A percentile compares a stretch with the other conserved stretches of the same genome.
phyloP scores from a whole-genome alignment of 2,888 invertebrate genomes.

The Coenonympha arcania region DNA sequence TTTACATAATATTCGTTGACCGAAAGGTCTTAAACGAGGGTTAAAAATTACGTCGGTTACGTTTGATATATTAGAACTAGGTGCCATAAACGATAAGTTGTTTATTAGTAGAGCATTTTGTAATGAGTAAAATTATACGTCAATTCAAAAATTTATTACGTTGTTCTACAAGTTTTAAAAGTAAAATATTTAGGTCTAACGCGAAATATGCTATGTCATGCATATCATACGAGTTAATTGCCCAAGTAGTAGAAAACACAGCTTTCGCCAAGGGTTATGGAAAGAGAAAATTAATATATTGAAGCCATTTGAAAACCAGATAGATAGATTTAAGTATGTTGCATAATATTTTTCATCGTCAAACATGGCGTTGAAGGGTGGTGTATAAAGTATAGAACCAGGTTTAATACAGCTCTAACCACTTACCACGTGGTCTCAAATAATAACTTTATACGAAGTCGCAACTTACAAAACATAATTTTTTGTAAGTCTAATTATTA shows the following conservation, averaged over 20 bases:
- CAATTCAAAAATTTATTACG: neutral
- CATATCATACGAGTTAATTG: neutral
- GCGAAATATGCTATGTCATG: neutral
- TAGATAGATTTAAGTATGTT: too few species aligned
- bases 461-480: too few species aligned
- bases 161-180: neutral
- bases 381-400: too few species aligned
- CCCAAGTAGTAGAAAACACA: neutral
- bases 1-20: constrained; percentile 46
- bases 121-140: neutral
- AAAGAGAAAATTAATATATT: too few species aligned
- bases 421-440: too few species aligned
- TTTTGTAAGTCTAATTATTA: too few species aligned
- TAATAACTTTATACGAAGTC: too few species aligned
- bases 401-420: too few species aligned
- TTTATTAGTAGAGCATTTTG: neutral
- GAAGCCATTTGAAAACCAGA: too few species aligned
- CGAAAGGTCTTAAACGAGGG: constrained; percentile 25
- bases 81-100: constrained; percentile 1
- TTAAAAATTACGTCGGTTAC: constrained; percentile 11
- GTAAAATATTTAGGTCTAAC: neutral
- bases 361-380: too few species aligned
- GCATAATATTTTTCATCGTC: too few species aligned
- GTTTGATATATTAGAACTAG: neutral
- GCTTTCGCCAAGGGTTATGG: too few species aligned